Percentiles rank a stretch among this genome's conserved stretches.
These are phyloP conservation scores for Lasiurus cinereus DNA, from an alignment of 2,113 vertebrate species.

Conservation along the genomic window DNA sequence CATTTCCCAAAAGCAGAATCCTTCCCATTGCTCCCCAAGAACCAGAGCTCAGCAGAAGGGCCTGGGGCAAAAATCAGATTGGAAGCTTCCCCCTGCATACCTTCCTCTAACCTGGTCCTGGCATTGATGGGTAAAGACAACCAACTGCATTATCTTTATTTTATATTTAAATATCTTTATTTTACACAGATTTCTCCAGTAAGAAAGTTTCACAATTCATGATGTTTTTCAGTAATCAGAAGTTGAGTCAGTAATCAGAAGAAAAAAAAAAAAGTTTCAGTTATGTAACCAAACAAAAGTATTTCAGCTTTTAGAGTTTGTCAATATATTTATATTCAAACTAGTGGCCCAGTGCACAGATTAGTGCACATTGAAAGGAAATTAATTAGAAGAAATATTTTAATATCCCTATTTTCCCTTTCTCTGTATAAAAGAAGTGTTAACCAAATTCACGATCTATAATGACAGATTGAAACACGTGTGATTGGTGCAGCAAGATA, in stretches of 20 bases:
- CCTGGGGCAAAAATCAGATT: neutral
- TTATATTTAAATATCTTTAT: neutral
- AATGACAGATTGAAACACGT: too few relatives aligned
- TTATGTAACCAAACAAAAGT: constrained; percentile 19
- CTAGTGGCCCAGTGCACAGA: too few relatives aligned
- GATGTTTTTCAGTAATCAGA: neutral
- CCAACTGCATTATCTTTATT: neutral
- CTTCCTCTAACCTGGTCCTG: neutral
- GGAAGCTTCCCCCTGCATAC: neutral
- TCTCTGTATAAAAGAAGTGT: too few relatives aligned
- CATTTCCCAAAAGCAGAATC: neutral
- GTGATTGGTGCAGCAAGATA: too few relatives aligned
- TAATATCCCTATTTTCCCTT: too few relatives aligned
- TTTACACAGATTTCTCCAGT: neutral
- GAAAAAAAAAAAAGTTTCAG: neutral
- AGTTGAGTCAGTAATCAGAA: neutral
- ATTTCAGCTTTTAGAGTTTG: constrained; percentile 11
- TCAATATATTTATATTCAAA: neutral
- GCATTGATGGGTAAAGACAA: neutral
- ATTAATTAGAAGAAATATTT: too few relatives aligned
- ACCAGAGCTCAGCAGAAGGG: neutral
- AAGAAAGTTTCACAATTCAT: neutral
- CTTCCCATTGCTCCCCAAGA: neutral
- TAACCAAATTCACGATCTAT: too few relatives aligned
- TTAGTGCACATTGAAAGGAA: too few relatives aligned